A percentile compares a stretch with the other conserved stretches of the same genome.
phyloP scores from a whole-genome alignment of 2,113 vertebrate species.

The Trinectes maculatus region DNA sequence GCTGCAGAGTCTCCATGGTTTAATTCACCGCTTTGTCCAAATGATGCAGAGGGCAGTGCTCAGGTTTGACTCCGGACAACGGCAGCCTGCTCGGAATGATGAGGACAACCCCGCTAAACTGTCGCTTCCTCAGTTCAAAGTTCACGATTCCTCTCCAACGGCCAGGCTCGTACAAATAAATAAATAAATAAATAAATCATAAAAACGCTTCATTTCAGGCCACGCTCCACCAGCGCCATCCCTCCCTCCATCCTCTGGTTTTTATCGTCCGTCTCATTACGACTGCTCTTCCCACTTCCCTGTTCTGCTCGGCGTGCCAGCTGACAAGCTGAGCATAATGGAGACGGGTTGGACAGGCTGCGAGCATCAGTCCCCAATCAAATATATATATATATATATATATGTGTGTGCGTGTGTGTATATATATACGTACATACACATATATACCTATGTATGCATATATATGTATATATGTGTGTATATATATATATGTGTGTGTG shows the following conservation, averaged over 20 bases:
- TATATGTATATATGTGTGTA: no score
- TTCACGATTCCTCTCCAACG: not conserved
- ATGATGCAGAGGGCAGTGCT: slow-evolving; percentile 42
- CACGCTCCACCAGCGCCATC: slow-evolving; percentile 36
- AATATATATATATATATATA: slow-evolving; percentile 29
- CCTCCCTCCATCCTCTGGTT: slow-evolving; percentile 25
- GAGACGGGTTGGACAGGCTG: slow-evolving; percentile 54
- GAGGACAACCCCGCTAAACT: slow-evolving; percentile 42
- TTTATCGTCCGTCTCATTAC: slow-evolving; percentile 63
- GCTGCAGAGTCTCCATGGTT: slow-evolving; percentile 45
- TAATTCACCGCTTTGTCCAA: slow-evolving; percentile 49
- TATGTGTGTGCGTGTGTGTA: no score
- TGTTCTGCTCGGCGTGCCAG: slow-evolving; percentile 45
- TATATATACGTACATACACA: no score
- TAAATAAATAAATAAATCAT: no score
- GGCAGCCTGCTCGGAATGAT: slow-evolving; percentile 27
- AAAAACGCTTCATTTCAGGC: slow-evolving; percentile 15
- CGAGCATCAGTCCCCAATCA: slow-evolving; percentile 19
- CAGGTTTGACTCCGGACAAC: slow-evolving; percentile 24
- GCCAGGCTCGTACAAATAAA: not conserved
- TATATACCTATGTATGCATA: no score
- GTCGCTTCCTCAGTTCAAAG: slow-evolving; percentile 27
- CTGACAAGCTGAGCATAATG: slow-evolving; percentile 64
- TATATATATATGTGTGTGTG: no score
- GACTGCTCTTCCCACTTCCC: slow-evolving; percentile 43